Base-by-base conservation (phyloP, 1,140 invertebrate species). In the Drosophila quadrilineata region DNA sequence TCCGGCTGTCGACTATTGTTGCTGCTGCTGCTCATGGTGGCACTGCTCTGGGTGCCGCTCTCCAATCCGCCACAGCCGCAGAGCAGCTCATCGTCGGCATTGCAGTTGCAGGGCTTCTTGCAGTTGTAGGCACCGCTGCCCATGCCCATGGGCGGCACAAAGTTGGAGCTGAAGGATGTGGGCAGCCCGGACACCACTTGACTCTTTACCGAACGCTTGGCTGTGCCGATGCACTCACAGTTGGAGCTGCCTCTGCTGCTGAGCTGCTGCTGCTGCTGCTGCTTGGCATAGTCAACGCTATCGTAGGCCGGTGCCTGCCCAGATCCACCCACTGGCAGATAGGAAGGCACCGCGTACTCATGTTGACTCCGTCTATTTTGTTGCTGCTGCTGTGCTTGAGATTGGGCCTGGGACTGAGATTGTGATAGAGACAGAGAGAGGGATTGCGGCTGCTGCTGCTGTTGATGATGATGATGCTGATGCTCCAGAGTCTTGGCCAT, bases 101-200 rank as follows among this genome's bases (percentile, higher is more conserved):
- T 75, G 64, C 86, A 86, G 22, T 66, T 75, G 67, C 88, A 87
- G 26, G 89, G 72, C 89, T 91, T 79, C 35, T 84, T 88, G 64
- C 71, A 86, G 33, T 84, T 88, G 87, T 90, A 87, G 89, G 89
- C 88, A 90, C 33, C 93, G 5, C 49, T 52, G 91, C 40, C 93
- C 92, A 53, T 38, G 1, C 33, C 35, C 89, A 89, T 14, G 2
- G 91, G 92, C 60, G 94, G 92, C 56, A 94, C 93, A 70, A 94
- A 91, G 49, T 91, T 92, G 54, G 93, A 93, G 90, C 92, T 93
- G 67, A 93, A 91, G 59, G 92, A 91, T 73, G 92, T 87, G 60
- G 93, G 92, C 71, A 91, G 84, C 53, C 85, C 90, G 59, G 90
- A 75, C 54, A 90, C 90, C 29, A n/a, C n/a, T n/a, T 90, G 26